Base-by-base conservation (phyloP, 2,113 vertebrate species). In the Melanerpes aurifrons region DNA sequence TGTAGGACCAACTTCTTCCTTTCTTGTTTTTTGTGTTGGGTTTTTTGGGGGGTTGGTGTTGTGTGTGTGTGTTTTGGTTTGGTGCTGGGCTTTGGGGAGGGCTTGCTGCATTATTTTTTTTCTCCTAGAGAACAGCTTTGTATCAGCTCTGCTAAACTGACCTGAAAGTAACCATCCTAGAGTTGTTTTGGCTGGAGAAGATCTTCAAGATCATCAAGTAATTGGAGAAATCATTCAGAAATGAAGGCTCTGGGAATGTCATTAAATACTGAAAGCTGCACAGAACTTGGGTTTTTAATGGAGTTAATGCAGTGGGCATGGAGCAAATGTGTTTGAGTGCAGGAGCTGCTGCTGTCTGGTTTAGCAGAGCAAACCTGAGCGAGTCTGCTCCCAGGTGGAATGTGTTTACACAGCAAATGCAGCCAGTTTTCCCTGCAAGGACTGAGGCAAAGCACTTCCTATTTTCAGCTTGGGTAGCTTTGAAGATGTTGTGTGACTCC, bases 391-490 rank as follows among this genome's bases (percentile, higher is more conserved):
- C 57, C 37, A 84, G 70, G 15, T 19, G 43, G 78, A 81, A 72
- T 78, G 59, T 48, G 54, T 70, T 81, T 70, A 45, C 47, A 35
- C 35, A 40, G 50, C 54, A 93, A 80, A 86, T 10, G 57, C 78
- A 85, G 72, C 29, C 58, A 45, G 50, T 62, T 82, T 79, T 57
- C 91, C 78, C 70, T n/a, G 0, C 10, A 43, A 71, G 85, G 76
- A 76, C 22, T 85, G 71, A 83, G n/a, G 75, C 62, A 87, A 93
- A 93, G 50, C 79, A 20, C 29, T 87, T 89, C 86, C 80, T 82
- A 57, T 88, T 84, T 85, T 64, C 85, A 78, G 16, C 29, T 72
- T 40, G 66, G 86, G 62, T 50, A 61, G 82, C 85, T 91, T 94
- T 73, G 58, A 69, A 93, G 78, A 78, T 63, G 54, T 75, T 89